Percentiles rank a stretch among this genome's conserved stretches.
Evolutionary conservation across 2,113 vertebrate genomes (phyloP).

Genomic region (Notarius lentiginosus): DNA sequence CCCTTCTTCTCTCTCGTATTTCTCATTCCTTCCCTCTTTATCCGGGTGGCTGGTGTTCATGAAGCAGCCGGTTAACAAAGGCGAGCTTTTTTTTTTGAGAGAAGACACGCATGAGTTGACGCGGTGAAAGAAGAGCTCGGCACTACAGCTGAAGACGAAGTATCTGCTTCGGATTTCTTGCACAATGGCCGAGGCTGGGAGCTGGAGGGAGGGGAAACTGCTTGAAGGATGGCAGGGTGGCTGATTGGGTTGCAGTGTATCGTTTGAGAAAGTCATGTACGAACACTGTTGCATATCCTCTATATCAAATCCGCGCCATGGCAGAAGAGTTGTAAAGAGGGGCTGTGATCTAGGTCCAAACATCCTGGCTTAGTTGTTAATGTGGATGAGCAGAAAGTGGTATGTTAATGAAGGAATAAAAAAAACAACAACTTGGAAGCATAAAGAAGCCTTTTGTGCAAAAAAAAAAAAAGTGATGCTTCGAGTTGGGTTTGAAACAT

Average conservation of each 20-base stretch:
- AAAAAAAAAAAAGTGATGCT: background rate
- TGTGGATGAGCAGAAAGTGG: background rate
- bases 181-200: background rate
- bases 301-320: background rate
- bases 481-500: background rate
- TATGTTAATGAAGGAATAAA: background rate
- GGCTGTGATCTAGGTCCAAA: background rate
- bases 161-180: background rate
- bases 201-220: background rate
- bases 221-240: background rate
- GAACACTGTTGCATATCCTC: background rate
- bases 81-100: slow-evolving; percentile 6
- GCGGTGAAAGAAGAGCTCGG: slow-evolving; percentile 29
- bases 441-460: background rate
- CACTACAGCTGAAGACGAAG: background rate
- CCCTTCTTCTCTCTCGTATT: slow-evolving; percentile 36
- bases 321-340: background rate
- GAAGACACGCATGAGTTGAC: slow-evolving; percentile 27
- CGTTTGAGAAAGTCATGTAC: too few species aligned
- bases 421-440: background rate
- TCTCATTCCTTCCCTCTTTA: slow-evolving; percentile 38
- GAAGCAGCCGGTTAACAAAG: slow-evolving; percentile 26
- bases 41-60: slow-evolving; percentile 27
- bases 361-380: background rate
- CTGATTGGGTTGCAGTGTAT: background rate